Evolutionary conservation across 2,797 vertebrate species (phyloP), one percentile per base, ranked within the genome.

Genomic region (Dermochelys coriacea): DNA sequence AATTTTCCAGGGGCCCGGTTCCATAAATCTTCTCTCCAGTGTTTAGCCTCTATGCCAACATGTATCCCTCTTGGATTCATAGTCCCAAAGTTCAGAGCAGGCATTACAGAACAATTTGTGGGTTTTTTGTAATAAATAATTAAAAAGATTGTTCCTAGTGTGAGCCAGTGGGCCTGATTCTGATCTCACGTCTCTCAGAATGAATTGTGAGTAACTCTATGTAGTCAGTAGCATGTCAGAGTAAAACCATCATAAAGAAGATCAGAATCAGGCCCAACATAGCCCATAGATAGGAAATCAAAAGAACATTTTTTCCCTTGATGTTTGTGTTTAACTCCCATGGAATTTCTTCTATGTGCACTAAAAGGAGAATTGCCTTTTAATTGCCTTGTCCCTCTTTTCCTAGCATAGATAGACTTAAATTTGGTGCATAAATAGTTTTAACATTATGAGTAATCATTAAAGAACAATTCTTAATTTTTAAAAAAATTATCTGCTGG

Each of bases 51-150:
- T 21, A 2, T 12, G 34, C 8, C 0, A 12, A 29, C 54, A 71
- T 0, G 11, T n/a, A 0, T 49, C 37, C 21, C 19, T 51, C 75
- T 31, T 3, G 57, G 1, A 2, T 37, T n/a, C 3, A 0, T 5
- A 7, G 3, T 27, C 81, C 34, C 14, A 2, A 11, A 49, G 19
- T 3, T 27, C 6, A 14, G 18, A 4, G n/a, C 25, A 1, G 0
- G 0, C n/a, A 8, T 29, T 74, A 2, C 3, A 3, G 79, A 16
- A 54, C 1, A 10, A 51, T 0, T 14, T 41, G 54, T 5, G 4
- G 49, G 8, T 4, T 0, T 18, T 31, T 77, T 49, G 14, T 47
- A 3, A 0, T 0, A 0, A 49, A 2, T 64, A 7, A 0, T 54
- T 11, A 2, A 10, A 1, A 23, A 37, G 50, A 2, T 23, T 37